Evolutionary conservation across 2,888 invertebrate species (phyloP), one percentile per base, ranked within the genome.

Genomic region (Drosophila paracracens): DNA sequence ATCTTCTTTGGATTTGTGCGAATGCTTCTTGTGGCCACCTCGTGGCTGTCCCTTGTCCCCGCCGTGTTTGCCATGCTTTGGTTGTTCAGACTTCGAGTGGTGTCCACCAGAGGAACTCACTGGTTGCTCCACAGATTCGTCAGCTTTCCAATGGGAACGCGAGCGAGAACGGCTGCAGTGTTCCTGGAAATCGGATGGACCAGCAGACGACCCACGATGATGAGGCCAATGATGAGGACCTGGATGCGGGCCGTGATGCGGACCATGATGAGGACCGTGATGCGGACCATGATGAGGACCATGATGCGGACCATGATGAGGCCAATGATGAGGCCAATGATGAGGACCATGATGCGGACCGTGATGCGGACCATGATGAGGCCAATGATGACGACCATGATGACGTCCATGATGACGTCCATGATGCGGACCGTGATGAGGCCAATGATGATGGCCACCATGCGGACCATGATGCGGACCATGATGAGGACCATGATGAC

Each of bases 151-250:
- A n/a, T 58, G 54, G 33, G 54, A 56, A 2, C 48, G 65, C 2
- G 80, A 66, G 11, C 21, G 52, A 0, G 64, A 74, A 2, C 54
- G 75, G 18, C 59, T 36, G 13, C 61, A 13, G 46, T 46, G 21
- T 1, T 46, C 21, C 46, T 21, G 21, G 13, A 21, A 13, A 46
- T 46, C 46, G 13, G 21, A 21, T 46, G 29, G 56, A 13, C 54
- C 53, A 21, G 16, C 33, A 29, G 48, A 52, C 6, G 29, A 40
- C 1, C 53, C 73, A 43, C 50, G 54, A 16, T 53, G 43, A 33
- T 33, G 16, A 31, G 46, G 18, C 27, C 59, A 52, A 52, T 29
- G 51, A 36, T 54, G 60, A 38, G 18, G 67, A 11, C 13, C 31
- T 57, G 43, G 36, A 18, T 18, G 36, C 6, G 35, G 36, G 3